These are phyloP conservation scores for Puffinus mauretanicus DNA, from an alignment of 2,113 vertebrate genomes.

Conservation along the genomic window DNA sequence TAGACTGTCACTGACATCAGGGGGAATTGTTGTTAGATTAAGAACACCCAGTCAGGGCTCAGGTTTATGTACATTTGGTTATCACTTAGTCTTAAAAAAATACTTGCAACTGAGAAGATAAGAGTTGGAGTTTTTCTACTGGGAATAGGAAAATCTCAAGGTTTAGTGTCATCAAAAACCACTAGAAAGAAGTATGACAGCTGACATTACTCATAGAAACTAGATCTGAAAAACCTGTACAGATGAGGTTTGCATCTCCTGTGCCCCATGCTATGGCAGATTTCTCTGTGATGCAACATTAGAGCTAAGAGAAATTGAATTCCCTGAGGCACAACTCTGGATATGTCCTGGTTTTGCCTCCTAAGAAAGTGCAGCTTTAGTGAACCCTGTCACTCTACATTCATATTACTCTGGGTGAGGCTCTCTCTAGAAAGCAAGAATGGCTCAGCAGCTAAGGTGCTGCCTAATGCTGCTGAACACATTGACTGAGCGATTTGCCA, in stretches of 20 bases:
- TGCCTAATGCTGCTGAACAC: not conserved
- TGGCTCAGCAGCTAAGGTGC: not conserved
- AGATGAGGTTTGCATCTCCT: slow-evolving; percentile 18
- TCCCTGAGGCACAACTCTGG: not conserved
- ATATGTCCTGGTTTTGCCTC: not conserved
- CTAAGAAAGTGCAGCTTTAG: not conserved
- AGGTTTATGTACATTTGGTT: not conserved
- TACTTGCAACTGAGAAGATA: not conserved
- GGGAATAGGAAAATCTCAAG: not conserved
- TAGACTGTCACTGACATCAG: not conserved
- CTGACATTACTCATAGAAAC: not conserved
- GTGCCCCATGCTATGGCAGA: not conserved
- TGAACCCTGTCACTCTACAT: not conserved
- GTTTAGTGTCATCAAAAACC: slow-evolving; percentile 23
- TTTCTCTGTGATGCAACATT: not conserved
- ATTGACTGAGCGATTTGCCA: not conserved
- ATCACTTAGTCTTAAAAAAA: not conserved
- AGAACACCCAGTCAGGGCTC: not conserved
- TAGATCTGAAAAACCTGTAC: not conserved
- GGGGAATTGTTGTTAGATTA: not conserved
- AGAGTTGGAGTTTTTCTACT: not conserved
- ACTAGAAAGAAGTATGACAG: slow-evolving; percentile 11
- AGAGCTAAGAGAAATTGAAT: slow-evolving; percentile 12
- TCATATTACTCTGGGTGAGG: not conserved
- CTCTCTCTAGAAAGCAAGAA: not conserved